phyloP scores from a whole-genome alignment of 2,113 vertebrate genomes.

The Catharus minimus region DNA sequence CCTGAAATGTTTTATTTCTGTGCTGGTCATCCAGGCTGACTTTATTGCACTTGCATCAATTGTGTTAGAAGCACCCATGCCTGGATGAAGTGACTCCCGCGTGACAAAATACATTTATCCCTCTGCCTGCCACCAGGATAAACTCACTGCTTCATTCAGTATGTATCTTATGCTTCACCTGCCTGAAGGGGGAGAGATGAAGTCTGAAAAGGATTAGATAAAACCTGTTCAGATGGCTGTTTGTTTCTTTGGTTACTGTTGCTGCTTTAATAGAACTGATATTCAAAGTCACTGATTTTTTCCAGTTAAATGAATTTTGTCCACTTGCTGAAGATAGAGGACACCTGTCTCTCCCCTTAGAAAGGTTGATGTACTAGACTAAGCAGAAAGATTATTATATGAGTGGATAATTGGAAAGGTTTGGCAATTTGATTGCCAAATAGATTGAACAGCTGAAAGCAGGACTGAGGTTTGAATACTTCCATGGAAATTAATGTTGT shows the following conservation, averaged over 20 bases:
- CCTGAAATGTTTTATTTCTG: not conserved
- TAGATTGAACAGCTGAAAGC: not conserved
- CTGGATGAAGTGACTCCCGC: not conserved
- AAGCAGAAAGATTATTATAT: not conserved
- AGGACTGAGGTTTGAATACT: not conserved
- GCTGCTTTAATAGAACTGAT: not conserved
- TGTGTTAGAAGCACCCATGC: not conserved
- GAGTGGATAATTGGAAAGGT: not conserved
- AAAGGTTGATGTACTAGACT: not conserved
- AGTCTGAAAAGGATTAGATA: not conserved
- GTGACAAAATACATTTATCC: rapidly evolving
- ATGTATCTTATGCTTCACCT: not conserved
- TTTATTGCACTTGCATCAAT: not conserved
- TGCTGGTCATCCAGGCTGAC: not conserved
- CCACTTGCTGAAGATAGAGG: not conserved
- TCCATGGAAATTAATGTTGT: not conserved
- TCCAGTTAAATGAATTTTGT: not conserved
- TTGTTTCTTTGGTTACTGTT: not conserved
- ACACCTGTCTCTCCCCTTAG: not conserved
- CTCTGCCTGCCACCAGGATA: not conserved
- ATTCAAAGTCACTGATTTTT: not conserved
- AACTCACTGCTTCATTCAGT: not conserved
- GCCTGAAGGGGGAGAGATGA: not conserved
- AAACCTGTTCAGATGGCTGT: not conserved
- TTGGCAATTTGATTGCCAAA: not conserved